Conservation (phyloP, 2,888 invertebrate genomes). For the Andrena camellia region DNA sequence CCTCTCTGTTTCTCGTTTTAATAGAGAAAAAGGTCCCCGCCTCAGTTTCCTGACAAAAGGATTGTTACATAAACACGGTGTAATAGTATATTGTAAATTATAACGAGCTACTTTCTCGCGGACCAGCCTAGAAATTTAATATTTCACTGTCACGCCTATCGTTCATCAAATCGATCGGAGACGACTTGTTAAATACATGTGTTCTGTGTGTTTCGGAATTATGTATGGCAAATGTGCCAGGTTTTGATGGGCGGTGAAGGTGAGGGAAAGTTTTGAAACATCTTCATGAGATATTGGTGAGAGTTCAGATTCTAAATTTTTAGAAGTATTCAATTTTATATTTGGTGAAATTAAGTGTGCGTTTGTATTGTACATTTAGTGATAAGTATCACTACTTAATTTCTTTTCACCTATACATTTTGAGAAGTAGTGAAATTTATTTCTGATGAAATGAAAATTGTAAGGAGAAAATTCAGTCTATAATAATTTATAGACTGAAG, state of each 20-base stretch:
- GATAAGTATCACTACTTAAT: too few species aligned
- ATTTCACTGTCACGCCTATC: slow-evolving; percentile 48
- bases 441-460: too few species aligned
- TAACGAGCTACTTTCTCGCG: slow-evolving; percentile 32
- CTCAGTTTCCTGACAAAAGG: background rate
- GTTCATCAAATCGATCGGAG: background rate
- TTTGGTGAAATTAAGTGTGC: too few species aligned
- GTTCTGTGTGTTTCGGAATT: background rate
- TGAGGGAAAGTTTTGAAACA: background rate
- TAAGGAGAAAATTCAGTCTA: too few species aligned
- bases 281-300: too few species aligned
- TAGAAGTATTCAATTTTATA: too few species aligned
- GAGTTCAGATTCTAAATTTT: too few species aligned
- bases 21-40: background rate
- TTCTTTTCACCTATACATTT: too few species aligned
- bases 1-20: background rate
- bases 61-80: slow-evolving; percentile 19
- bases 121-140: slow-evolving; percentile 14
- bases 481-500: too few species aligned
- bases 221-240: background rate
- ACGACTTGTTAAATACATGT: background rate
- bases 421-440: too few species aligned
- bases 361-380: too few species aligned
- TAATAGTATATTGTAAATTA: slow-evolving; percentile 12
- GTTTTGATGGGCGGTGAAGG: background rate